Percentiles rank a stretch among this genome's conserved stretches.
These are phyloP conservation scores for Vollenhovia emeryi DNA, from an alignment of 1,140 invertebrate genomes.

Conservation along the genomic window DNA sequence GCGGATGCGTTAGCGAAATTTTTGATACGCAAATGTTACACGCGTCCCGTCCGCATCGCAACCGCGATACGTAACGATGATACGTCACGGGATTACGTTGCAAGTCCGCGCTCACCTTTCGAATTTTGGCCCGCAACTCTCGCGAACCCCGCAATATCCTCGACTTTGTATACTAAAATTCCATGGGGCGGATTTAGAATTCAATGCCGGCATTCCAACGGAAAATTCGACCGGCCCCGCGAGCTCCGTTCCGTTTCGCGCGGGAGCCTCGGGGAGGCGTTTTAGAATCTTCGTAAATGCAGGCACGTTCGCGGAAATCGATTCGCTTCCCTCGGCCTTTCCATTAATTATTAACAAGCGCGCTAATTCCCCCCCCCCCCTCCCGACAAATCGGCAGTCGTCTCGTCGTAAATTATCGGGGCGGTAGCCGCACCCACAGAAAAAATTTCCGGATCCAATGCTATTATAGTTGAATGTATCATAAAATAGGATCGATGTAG, in stretches of 20 bases:
- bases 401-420: constrained; percentile 28
- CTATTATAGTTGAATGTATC: no score
- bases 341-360: constrained; percentile 28
- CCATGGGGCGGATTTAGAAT: neutral
- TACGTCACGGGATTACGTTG: no score
- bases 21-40: no score
- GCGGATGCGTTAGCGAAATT: no score
- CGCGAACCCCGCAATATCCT: neutral
- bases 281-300: neutral
- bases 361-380: constrained; percentile 16
- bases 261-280: neutral
- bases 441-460: no score
- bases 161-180: constrained; percentile 26
- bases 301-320: neutral
- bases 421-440: neutral
- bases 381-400: constrained; percentile 33
- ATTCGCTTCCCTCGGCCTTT: neutral
- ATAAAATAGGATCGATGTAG: no score
- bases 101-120: no score
- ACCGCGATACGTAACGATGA: no score
- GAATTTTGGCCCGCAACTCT: constrained; percentile 14
- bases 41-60: no score
- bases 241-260: neutral
- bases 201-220: constrained; percentile 13
- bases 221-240: constrained; percentile 2